Conservation (phyloP, 2,113 vertebrate genomes). For the Verasper variegatus region DNA sequence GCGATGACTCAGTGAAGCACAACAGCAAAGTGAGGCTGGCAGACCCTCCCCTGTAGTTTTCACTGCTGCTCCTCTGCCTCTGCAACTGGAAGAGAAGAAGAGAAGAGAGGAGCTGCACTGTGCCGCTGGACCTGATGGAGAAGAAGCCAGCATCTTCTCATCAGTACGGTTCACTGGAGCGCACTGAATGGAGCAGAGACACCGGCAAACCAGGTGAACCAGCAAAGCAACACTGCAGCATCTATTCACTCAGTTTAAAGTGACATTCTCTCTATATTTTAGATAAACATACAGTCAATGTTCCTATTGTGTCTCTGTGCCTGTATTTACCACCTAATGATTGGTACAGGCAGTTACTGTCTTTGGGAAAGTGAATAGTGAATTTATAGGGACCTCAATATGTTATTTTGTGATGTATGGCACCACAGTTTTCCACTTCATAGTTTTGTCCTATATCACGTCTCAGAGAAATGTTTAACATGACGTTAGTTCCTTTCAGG, state of each 20-base stretch:
- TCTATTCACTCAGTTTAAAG: neutral
- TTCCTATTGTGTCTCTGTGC: too few species aligned
- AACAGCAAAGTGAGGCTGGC: constrained; percentile 7
- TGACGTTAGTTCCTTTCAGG: too few species aligned
- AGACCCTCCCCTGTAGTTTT: constrained; percentile 32
- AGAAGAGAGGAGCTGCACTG: constrained; percentile 22
- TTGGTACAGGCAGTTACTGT: neutral
- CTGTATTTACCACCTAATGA: too few species aligned
- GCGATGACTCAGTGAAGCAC: constrained; percentile 43
- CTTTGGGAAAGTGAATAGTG: neutral
- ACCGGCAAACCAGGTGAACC: constrained; percentile 73
- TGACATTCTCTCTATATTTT: neutral
- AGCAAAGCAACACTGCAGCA: neutral
- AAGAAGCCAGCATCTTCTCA: constrained; percentile 74
- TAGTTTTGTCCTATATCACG: too few species aligned
- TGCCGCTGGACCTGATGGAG: constrained; percentile 75
- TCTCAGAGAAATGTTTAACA: too few species aligned
- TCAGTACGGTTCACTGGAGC: constrained; percentile 85
- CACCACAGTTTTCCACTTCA: neutral
- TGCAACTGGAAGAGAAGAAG: constrained; percentile 6
- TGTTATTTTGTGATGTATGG: neutral
- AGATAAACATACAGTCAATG: neutral
- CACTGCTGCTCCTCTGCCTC: constrained; percentile 1
- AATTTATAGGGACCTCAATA: neutral
- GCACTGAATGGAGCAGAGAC: constrained; percentile 79